Base-by-base conservation (phyloP, 2,888 invertebrate species). In the Tortricodes alternella region DNA sequence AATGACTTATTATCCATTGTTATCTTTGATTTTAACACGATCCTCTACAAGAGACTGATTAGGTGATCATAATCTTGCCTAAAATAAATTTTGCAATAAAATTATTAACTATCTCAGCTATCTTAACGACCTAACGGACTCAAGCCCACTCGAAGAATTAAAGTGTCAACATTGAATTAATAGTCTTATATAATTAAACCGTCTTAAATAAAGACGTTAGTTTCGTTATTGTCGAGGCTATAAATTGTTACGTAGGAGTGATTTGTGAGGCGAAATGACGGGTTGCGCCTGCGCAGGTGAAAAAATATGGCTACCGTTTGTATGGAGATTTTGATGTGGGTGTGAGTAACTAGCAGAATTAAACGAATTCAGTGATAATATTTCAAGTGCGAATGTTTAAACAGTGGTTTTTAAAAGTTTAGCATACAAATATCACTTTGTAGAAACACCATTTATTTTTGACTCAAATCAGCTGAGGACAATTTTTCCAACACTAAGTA, bases 81-180 rank as follows among this genome's bases (percentile, higher is more conserved):
- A n/a, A n/a, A n/a, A 55, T 55, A 24, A 49, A 55, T 55, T 48
- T 49, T 15, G 48, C 55, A 21, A 37, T 29, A 55, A 29, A 41
- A 46, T 55, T 15, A 55, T 49, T 15, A 48, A 8, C 15, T 34
- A 13, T 6, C 7, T 23, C 21, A 48, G n/a, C 15, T 34, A 13
- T 6, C 7, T 23, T 41, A 29, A 55, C 58, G 46, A 53, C 46
- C 44, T 62, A 58, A 62, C 64, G 59, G 59, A 35, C 29, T 35
- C 49, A 44, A 51, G 60, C 64, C 64, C 49, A 65, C 61, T 34
- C 51, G 51, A 59, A 58, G 64, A 73, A 76, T 73, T 73, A 73
- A 71, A 65, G 63, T 73, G 70, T 73, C 74, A 70, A 67, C 66
- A 59, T 70, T 73, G 69, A 67, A 74, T 71, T 73, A 73, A 73